Conservation (phyloP, 2,888 invertebrate genomes). For the Dasysyrphus tricinctus region DNA sequence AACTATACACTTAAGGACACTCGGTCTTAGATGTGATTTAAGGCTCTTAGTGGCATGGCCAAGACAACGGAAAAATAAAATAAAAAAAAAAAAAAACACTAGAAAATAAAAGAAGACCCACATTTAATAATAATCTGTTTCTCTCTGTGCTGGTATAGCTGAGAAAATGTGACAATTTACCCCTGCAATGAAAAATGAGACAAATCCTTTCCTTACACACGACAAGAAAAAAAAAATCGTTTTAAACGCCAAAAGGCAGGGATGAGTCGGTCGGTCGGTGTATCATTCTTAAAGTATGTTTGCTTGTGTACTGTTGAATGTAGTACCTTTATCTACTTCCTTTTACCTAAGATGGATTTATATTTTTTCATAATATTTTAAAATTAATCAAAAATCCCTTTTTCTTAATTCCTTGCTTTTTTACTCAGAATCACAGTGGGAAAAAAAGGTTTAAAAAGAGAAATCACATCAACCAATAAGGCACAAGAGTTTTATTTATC, state of each 20-base stretch:
- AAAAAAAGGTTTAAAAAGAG: not conserved
- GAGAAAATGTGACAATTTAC: constrained; percentile 53
- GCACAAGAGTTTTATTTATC: too few species aligned
- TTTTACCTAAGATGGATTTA: constrained; percentile 13
- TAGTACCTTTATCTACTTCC: constrained; percentile 9
- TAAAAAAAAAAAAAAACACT: constrained; percentile 5
- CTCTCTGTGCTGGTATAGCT: constrained; percentile 16
- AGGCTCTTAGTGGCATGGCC: constrained; percentile 27
- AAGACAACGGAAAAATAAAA: not conserved
- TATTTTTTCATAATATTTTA: constrained; percentile 38
- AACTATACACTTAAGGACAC: constrained; percentile 49
- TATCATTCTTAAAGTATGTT: not conserved
- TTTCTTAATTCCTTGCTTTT: too few species aligned
- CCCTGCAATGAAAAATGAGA: constrained; percentile 62
- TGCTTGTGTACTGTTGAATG: not conserved
- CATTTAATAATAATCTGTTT: constrained; percentile 60
- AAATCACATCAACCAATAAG: not conserved
- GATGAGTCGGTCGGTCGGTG: constrained; percentile 17
- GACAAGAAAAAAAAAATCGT: not conserved
- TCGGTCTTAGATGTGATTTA: constrained; percentile 59
- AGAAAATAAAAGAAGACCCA: constrained; percentile 44
- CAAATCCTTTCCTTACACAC: constrained; percentile 38
- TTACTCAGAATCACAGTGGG: not conserved
- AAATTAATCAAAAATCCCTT: constrained; percentile 27
- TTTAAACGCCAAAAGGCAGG: constrained; percentile 43